These are phyloP conservation scores for Augiades crinisus DNA, from an alignment of 2,888 invertebrate genomes.

Conservation along the genomic window DNA sequence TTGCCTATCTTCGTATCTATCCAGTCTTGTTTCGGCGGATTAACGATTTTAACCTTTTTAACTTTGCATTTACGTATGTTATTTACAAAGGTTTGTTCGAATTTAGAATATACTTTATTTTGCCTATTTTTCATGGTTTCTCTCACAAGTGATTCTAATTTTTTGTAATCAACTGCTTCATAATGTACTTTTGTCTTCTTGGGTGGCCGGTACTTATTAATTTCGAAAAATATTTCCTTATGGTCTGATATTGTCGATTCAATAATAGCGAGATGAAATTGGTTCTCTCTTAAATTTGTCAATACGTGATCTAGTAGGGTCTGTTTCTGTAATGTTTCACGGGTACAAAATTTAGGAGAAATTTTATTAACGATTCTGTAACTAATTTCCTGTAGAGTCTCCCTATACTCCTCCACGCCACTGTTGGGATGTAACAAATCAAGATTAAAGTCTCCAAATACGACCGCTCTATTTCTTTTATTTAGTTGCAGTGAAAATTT, in stretches of 20 bases:
- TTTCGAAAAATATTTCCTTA: slow-evolving; percentile 16
- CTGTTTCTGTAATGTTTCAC: slow-evolving; percentile 23
- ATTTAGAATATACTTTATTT: not conserved
- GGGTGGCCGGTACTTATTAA: not conserved
- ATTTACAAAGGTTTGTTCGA: not conserved
- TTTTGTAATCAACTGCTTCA: not conserved
- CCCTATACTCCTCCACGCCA: not conserved
- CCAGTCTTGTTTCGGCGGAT: slow-evolving; percentile 14
- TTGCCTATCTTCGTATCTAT: not conserved
- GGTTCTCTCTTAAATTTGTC: slow-evolving; percentile 24
- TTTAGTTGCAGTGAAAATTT: slow-evolving; percentile 4
- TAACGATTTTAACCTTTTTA: slow-evolving; percentile 3
- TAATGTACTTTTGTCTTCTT: not conserved
- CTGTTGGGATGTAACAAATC: not conserved
- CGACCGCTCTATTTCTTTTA: slow-evolving; percentile 9
- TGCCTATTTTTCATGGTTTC: not conserved
- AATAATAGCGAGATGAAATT: slow-evolving; percentile 27
- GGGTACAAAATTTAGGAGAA: slow-evolving; percentile 25
- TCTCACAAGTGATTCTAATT: not conserved
- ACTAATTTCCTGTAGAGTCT: slow-evolving; percentile 17
- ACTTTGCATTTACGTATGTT: not conserved
- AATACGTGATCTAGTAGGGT: slow-evolving; percentile 30
- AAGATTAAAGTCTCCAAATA: slow-evolving; percentile 11
- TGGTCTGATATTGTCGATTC: slow-evolving; percentile 26
- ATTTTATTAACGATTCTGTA: slow-evolving; percentile 26